Evolutionary conservation across 2,888 invertebrate species (phyloP), one percentile per base, ranked within the genome.

Genomic region (Meloe dianella): DNA sequence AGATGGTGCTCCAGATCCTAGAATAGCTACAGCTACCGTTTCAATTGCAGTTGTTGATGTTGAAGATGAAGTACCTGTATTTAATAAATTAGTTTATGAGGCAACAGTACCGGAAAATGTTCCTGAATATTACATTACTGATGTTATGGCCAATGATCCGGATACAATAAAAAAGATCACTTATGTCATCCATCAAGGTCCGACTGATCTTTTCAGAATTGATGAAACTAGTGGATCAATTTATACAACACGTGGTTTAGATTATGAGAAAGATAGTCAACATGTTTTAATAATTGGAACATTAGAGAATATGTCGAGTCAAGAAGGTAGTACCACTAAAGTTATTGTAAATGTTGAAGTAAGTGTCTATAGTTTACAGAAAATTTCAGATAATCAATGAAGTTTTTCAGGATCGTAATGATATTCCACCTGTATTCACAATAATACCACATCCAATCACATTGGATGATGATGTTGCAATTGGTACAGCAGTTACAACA

Each of bases 21-120:
- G 95, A 14, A 85, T 95, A 41, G 94, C 95, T 2, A 95, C 96
- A 0, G 94, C 95, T 0, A 93, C 94, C 0, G 94, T 96, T 10
- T 91, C 93, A 0, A 90, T 96, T 0, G 85, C 87, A 74, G 94
- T 96, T 0, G 85, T 89, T 61, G 96, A 96, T 80, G 85, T 92
- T 0, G 90, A 92, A 63, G 96, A 96, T 79, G 95, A 96, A 82
- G 86, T 90, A 47, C 96, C 96, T 0, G 86, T 91, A 58, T 96
- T 96, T 82, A 85, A 86, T 61, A 89, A 91, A 71, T 84, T 89
- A 1, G 84, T 89, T 29, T 94, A 95, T 77, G 91, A 93, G 74
- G 92, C 92, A 1, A 88, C 87, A 56, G 92, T 95, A n/a, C 93
- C 94, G 1, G 96, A 96, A 85, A 96, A 96, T 82, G 87, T 89